Conservation (phyloP, 1,140 invertebrate genomes). For the Drosophila kikkawai region DNA sequence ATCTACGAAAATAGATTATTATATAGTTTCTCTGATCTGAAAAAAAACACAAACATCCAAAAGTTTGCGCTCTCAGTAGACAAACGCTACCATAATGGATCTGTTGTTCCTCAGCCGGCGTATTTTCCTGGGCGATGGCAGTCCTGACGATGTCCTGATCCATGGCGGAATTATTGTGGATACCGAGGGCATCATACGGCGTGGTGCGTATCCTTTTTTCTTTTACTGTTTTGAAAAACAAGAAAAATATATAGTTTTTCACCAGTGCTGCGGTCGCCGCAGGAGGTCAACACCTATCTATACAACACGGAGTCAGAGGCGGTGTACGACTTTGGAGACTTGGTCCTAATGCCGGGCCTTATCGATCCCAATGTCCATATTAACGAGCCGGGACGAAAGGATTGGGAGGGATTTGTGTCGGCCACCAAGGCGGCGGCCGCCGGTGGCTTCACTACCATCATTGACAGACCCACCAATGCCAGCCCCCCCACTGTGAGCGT, state of each 20-base stretch:
- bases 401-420: conserved; percentile 90
- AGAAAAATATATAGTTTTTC: background rate
- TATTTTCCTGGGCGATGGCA: conserved; percentile 73
- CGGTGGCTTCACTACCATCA: conserved; percentile 90
- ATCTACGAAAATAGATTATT: conserved; percentile 42
- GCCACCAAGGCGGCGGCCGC: conserved; percentile 90
- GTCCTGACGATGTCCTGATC: conserved; percentile 46
- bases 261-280: conserved; percentile 61
- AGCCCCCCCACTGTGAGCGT: conserved; percentile 89
- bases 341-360: conserved; percentile 91
- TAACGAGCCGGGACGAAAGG: conserved; percentile 92
- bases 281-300: conserved; percentile 79
- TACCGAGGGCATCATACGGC: conserved; percentile 74
- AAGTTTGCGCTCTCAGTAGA: conserved; percentile 24
- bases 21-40: background rate
- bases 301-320: conserved; percentile 80
- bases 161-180: conserved; percentile 81
- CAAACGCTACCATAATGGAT: conserved; percentile 62
- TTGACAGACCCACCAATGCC: conserved; percentile 91
- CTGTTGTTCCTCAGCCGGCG: conserved; percentile 80
- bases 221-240: no score
- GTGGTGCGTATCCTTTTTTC: conserved; percentile 28
- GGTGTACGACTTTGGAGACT: conserved; percentile 87
- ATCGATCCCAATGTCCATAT: conserved; percentile 96
- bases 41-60: background rate